Conservation (phyloP, 2,797 vertebrate species). For the Pantherophis alleghaniensis region DNA sequence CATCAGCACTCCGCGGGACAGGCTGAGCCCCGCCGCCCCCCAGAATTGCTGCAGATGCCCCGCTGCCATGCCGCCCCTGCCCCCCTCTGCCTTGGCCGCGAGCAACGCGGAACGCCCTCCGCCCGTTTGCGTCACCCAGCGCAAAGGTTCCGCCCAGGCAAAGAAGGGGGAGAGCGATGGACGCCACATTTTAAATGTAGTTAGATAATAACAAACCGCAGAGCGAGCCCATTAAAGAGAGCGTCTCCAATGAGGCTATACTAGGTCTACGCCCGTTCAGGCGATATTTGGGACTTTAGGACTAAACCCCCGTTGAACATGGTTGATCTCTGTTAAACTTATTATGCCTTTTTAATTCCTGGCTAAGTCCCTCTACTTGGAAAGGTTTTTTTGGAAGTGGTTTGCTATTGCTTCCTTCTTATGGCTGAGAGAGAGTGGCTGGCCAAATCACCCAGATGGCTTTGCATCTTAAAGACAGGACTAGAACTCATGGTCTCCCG, state of each 20-base stretch:
- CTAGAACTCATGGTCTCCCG: background rate
- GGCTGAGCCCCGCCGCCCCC: constrained; percentile 50
- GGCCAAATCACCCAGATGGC: background rate
- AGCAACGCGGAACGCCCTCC: background rate
- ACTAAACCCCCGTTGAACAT: background rate
- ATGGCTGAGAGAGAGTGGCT: background rate
- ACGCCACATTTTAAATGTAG: background rate
- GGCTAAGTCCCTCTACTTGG: background rate
- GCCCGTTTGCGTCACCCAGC: background rate
- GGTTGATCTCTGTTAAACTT: background rate
- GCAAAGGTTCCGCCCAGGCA: constrained; percentile 44
- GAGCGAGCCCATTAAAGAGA: background rate
- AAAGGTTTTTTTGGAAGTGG: background rate
- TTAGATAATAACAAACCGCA: background rate
- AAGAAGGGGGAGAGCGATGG: background rate
- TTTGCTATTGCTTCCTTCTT: background rate
- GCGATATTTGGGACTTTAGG: background rate
- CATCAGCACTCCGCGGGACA: constrained; percentile 70
- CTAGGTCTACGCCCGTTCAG: background rate
- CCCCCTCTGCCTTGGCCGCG: constrained; percentile 58
- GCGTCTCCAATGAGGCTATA: background rate
- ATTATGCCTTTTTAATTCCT: background rate
- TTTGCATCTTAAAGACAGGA: background rate
- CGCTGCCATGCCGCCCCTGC: constrained; percentile 72
- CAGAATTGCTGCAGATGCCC: constrained; percentile 80